Percentiles rank a stretch among this genome's conserved stretches.
Conservation (phyloP, 2,888 invertebrate genomes). For the Euproctis similis region DNA sequence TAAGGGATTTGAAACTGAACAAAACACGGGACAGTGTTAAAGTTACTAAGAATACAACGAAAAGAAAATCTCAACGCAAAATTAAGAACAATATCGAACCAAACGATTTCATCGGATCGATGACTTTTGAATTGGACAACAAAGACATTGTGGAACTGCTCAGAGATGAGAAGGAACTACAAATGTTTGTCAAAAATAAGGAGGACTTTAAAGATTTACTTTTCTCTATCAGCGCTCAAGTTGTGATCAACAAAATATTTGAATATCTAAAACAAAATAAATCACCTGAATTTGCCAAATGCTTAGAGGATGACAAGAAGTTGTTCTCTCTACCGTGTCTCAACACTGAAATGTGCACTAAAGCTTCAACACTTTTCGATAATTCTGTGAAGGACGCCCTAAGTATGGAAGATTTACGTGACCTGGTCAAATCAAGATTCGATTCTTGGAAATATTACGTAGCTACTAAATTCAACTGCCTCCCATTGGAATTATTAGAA, state of each 20-base stretch:
- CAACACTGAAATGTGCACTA: conserved; percentile 46
- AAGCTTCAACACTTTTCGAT: conserved; percentile 51
- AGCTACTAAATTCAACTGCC: conserved; percentile 46
- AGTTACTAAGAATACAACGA: conserved; percentile 63
- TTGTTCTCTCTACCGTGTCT: conserved; percentile 39
- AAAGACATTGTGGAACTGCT: conserved; percentile 48
- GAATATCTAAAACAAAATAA: conserved; percentile 56
- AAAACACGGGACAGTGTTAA: conserved; percentile 57
- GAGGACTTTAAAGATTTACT: conserved; percentile 55
- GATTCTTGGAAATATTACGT: conserved; percentile 58
- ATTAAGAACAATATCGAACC: conserved; percentile 42
- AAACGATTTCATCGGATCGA: conserved; percentile 40
- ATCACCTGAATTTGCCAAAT: conserved; percentile 47
- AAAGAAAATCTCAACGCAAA: conserved; percentile 54
- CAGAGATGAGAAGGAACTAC: conserved; percentile 52
- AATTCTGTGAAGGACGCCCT: conserved; percentile 56
- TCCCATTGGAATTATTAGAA: conserved; percentile 51
- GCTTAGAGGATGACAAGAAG: conserved; percentile 46
- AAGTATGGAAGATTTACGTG: conserved; percentile 54
- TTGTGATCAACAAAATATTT: conserved; percentile 58
- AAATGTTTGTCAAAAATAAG: conserved; percentile 44
- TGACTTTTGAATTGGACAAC: conserved; percentile 55
- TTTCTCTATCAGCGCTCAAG: conserved; percentile 57
- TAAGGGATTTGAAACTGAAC: conserved; percentile 57
- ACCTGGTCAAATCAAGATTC: conserved; percentile 46